These are phyloP conservation scores for Malthinus seriepunctatus DNA, from an alignment of 2,888 invertebrate genomes.

Conservation along the genomic window DNA sequence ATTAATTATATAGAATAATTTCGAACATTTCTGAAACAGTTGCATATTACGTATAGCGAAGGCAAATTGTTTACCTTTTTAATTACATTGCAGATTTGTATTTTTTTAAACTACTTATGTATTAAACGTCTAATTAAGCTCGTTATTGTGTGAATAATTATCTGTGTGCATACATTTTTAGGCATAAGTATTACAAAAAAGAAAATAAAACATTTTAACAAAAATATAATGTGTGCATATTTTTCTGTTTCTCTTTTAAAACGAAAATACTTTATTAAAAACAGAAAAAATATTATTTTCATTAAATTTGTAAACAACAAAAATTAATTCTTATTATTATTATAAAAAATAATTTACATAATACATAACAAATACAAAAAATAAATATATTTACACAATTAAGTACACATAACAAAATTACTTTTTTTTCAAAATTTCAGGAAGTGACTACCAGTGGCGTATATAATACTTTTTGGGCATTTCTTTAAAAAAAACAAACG, in stretches of 20 bases:
- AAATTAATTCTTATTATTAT: not conserved
- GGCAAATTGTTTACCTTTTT: slow-evolving; percentile 22
- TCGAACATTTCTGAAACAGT: not conserved
- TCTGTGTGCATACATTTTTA: slow-evolving; percentile 20
- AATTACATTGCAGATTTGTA: slow-evolving; percentile 21
- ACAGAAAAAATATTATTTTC: no score
- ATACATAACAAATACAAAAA: slow-evolving; percentile 29
- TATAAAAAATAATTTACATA: slow-evolving; percentile 26
- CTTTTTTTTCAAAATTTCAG: not conserved
- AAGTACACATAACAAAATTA: slow-evolving; percentile 39
- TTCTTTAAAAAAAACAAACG: no score
- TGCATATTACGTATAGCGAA: slow-evolving; percentile 32
- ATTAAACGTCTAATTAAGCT: slow-evolving; percentile 25
- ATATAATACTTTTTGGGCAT: no score
- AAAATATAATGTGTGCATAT: no score
- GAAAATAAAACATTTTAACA: no score
- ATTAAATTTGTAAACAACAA: no score
- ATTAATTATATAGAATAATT: slow-evolving; percentile 6
- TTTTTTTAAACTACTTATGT: slow-evolving; percentile 14
- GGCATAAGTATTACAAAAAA: not conserved
- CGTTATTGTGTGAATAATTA: slow-evolving; percentile 19
- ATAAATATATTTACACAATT: slow-evolving; percentile 41
- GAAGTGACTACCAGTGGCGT: no score
- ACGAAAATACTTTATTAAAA: no score
- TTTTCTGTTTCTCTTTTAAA: no score